Base-by-base conservation (phyloP, 2,113 vertebrate genomes). In the Petrocephalus microphthalmus region DNA sequence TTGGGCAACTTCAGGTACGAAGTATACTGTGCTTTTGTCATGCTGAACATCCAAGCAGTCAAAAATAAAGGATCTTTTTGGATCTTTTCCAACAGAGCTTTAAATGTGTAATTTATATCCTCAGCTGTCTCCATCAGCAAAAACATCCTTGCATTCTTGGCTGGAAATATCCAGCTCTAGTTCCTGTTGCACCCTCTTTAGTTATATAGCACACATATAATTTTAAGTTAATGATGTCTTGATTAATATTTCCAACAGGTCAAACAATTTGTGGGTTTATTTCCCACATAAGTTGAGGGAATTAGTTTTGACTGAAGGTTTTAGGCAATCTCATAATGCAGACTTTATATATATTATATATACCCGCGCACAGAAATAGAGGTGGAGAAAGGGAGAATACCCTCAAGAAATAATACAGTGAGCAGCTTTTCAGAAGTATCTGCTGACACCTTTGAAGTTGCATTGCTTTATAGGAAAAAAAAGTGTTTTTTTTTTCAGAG, bases 91-190 rank as follows among this genome's bases (percentile, higher is more conserved):
- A 90, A 91, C 47, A 90, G 91, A 54, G 94, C 93, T 95, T 94
- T 94, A 95, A 95, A 95, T 93, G 93, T 89, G 90, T 87, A 90
- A 96, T 96, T 96, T 96, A 95, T 95, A 96, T 93, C 94, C 89
- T 94, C 95, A 96, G 95, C 95, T 96, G 95, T 95, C 94, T 95
- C 93, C 95, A 94, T 94, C 94, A 94, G 94, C 81, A 91, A 92
- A 90, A 93, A 90, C 90, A 94, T 91, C 90, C 91, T 94, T 90
- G 90, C 94, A 95, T 95, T 94, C 94, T 94, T 92, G 90, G 94
- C 94, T 95, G 92, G 91, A 96, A 96, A 96, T 96, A 96, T 94
- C 95, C 89, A 91, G 92, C 94, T 93, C 93, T 91, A 90, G 92
- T 93, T 93, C 92, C 90, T 92, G 91, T 89, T 89, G 85, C 89